Percentiles rank a stretch among this genome's conserved stretches.
Evolutionary conservation across 2,888 invertebrate species (phyloP).

Genomic region (Trissoscelio sp.): DNA sequence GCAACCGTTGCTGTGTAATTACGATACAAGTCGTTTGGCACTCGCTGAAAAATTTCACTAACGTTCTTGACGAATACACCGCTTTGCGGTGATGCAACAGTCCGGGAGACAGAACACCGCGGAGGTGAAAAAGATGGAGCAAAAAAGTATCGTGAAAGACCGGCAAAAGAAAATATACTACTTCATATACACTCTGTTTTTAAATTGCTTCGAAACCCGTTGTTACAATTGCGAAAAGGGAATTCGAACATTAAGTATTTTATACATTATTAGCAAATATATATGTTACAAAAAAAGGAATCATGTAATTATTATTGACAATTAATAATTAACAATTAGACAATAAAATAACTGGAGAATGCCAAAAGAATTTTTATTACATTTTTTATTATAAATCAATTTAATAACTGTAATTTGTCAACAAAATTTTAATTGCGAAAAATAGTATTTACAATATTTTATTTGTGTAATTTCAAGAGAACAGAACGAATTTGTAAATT

Average conservation of each 20-base stretch:
- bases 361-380: too few species aligned
- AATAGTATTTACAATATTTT: too few species aligned
- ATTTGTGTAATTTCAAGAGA: slow-evolving; percentile 3
- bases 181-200: slow-evolving; percentile 32
- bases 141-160: slow-evolving; percentile 57
- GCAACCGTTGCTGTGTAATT: slow-evolving; percentile 58
- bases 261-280: slow-evolving; percentile 5
- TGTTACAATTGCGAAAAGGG: slow-evolving; percentile 39
- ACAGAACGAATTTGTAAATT: background rate
- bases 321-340: too few species aligned
- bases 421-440: too few species aligned
- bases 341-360: too few species aligned
- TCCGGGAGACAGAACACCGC: slow-evolving; percentile 40
- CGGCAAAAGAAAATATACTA: slow-evolving; percentile 37
- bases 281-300: background rate
- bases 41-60: slow-evolving; percentile 63
- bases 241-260: slow-evolving; percentile 16
- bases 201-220: slow-evolving; percentile 15
- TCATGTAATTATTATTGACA: background rate
- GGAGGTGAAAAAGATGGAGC: slow-evolving; percentile 58
- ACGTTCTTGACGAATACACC: slow-evolving; percentile 59
- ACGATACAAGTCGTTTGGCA: slow-evolving; percentile 62
- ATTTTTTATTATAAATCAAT: too few species aligned
- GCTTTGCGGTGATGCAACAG: slow-evolving; percentile 55
- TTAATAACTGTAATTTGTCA: too few species aligned